phyloP scores from a whole-genome alignment of 2,113 vertebrate genomes.

The Toxotes chatareus region DNA sequence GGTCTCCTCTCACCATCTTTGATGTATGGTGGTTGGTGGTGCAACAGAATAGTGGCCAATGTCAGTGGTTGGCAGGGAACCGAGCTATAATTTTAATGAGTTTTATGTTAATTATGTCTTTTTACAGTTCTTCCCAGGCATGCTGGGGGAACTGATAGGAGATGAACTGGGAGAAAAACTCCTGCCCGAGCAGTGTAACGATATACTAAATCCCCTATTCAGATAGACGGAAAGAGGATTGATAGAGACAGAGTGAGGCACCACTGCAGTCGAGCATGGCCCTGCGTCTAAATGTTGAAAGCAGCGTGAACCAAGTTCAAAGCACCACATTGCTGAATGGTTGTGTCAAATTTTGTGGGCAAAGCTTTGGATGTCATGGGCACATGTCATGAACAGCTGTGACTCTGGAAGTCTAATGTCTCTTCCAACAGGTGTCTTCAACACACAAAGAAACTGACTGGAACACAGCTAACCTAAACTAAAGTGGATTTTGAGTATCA shows the following conservation, averaged over 20 bases:
- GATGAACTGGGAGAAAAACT: slow-evolving; percentile 53
- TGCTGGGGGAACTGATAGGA: slow-evolving; percentile 58
- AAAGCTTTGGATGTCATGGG: slow-evolving; percentile 1
- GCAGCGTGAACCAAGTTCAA: slow-evolving; percentile 10
- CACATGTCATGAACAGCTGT: slow-evolving; percentile 21
- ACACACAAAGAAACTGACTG: background rate
- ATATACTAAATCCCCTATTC: slow-evolving; percentile 61
- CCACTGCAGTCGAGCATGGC: background rate
- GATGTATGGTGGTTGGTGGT: slow-evolving; percentile 66
- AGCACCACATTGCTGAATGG: background rate
- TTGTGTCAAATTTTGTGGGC: slow-evolving; percentile 12
- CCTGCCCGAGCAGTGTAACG: slow-evolving; percentile 43
- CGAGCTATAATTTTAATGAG: slow-evolving; percentile 70
- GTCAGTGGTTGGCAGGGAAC: slow-evolving; percentile 38
- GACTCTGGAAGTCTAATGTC: background rate
- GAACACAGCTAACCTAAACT: slow-evolving; percentile 3
- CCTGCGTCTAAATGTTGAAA: slow-evolving; percentile 9
- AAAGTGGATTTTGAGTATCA: background rate
- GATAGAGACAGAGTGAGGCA: slow-evolving; percentile 41
- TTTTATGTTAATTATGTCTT: slow-evolving; percentile 77
- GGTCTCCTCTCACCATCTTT: slow-evolving; percentile 59
- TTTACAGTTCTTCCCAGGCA: slow-evolving; percentile 55
- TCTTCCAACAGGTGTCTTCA: background rate
- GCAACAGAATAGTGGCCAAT: slow-evolving; percentile 64
- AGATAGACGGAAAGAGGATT: slow-evolving; percentile 52